phyloP scores from a whole-genome alignment of 2,113 vertebrate species.

The Eleginops maclovinus region DNA sequence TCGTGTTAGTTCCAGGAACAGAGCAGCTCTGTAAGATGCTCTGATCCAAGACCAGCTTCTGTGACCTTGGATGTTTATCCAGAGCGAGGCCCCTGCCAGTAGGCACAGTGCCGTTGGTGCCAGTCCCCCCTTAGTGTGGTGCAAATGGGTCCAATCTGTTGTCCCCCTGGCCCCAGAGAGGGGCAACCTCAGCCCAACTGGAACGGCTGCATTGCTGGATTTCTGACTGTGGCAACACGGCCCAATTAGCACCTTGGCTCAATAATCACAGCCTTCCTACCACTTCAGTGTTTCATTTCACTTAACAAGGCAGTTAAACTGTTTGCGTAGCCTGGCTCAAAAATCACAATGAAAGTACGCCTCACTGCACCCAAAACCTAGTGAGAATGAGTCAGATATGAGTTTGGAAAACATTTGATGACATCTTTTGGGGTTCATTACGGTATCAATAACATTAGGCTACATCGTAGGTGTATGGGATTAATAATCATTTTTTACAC shows the following conservation, averaged over 20 bases:
- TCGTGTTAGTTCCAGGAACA: conserved; percentile 55
- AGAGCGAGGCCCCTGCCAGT: conserved; percentile 35
- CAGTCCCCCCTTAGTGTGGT: conserved; percentile 12
- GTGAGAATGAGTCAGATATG: neutral
- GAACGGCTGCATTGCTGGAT: conserved; percentile 28
- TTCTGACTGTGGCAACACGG: conserved; percentile 34
- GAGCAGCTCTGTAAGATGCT: conserved; percentile 1
- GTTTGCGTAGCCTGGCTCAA: conserved; percentile 28
- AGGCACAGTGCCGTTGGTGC: conserved; percentile 29
- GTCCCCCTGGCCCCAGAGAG: conserved; percentile 32
- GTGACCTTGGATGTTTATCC: conserved; percentile 39
- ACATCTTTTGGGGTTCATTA: conserved; percentile 1
- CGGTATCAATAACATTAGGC: conserved; percentile 2
- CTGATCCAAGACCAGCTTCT: conserved; percentile 50
- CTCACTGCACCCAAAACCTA: neutral
- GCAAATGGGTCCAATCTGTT: conserved; percentile 37
- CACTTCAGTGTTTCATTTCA: conserved; percentile 58
- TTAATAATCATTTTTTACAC: conserved; percentile 38
- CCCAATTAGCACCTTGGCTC: conserved; percentile 68
- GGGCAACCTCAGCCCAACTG: conserved; percentile 46
- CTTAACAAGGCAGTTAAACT: conserved; percentile 53
- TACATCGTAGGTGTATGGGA: conserved; percentile 12
- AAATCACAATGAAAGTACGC: conserved; percentile 26
- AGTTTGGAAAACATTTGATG: conserved; percentile 31
- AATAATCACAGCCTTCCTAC: conserved; percentile 62